phyloP scores from a whole-genome alignment of 2,888 invertebrate species.

The Esperia sulphurella region DNA sequence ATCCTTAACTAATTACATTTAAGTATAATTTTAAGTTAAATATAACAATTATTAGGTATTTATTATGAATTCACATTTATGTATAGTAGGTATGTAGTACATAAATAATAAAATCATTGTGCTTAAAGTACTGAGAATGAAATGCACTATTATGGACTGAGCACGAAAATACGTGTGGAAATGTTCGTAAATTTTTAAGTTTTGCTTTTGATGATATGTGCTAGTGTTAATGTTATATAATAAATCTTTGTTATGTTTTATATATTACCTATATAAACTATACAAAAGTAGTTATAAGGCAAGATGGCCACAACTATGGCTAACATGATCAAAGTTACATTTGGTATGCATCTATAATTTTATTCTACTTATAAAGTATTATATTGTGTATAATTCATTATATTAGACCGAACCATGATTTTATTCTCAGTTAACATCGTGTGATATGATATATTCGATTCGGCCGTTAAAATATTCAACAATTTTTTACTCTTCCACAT shows the following conservation, averaged over 20 bases:
- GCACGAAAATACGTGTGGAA: conserved; percentile 34
- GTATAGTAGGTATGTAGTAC: conserved; percentile 45
- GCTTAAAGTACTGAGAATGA: conserved; percentile 71
- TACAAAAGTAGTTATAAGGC: conserved; percentile 54
- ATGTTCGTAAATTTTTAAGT: conserved; percentile 28
- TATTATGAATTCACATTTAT: conserved; percentile 63
- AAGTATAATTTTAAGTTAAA: conserved; percentile 67
- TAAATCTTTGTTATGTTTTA: conserved; percentile 11
- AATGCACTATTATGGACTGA: conserved; percentile 74
- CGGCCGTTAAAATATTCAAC: conserved; percentile 70
- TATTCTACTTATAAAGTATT: conserved; percentile 56
- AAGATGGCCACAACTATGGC: conserved; percentile 76
- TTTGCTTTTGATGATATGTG: conserved; percentile 48
- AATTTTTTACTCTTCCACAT: conserved; percentile 72
- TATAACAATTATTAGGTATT: conserved; percentile 72
- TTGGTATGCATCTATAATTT: conserved; percentile 55
- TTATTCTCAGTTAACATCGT: conserved; percentile 29
- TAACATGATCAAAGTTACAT: conserved; percentile 52
- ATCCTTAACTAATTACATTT: conserved; percentile 73
- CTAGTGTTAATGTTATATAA: conserved; percentile 22
- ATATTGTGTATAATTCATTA: conserved; percentile 67
- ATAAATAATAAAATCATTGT: conserved; percentile 57
- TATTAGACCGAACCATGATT: conserved; percentile 57
- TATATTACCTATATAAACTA: conserved; percentile 24
- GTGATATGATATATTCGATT: conserved; percentile 47